Evolutionary conservation across 2,888 invertebrate species (phyloP), one percentile per base, ranked within the genome.

Genomic region (Melipona bicolor): DNA sequence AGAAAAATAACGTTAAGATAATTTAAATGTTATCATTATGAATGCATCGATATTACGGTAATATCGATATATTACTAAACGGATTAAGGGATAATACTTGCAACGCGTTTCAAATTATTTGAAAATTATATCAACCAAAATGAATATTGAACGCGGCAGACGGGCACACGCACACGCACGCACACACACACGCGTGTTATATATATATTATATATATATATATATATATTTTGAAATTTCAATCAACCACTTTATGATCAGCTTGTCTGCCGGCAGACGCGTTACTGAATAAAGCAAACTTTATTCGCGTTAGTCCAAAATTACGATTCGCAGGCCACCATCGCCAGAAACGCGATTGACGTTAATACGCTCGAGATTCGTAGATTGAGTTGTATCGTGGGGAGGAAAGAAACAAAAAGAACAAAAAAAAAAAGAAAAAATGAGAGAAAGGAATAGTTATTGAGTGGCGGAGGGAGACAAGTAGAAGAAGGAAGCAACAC

Each of bases 61-160:
- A 82, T 80, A 79, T 74, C 52, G 65, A 54, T 79, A 49, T 59
- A 71, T 73, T 69, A 67, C 65, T 52, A 71, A 79, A 67, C 59
- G 80, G 75, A 80, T 82, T 71, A 75, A 67, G 75, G 79, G 71
- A 76, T 75, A 71, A 79, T 76, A 36, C 54, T 70, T n/a, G 65
- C 69, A 54, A 61, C 75, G 75, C 15, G 80, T 79, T 67, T 62
- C 65, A 71, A 75, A 80, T 80, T 74, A 79, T 82, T 82, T 71
- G 80, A 75, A 71, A 75, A 82, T 82, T 56, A 61, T 79, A 82
- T 79, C 61, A 79, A 61, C 65, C 61, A n/a, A 71, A 79, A 82
- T 75, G 80, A 79, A 69, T 82, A 82, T 71, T 50, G 71, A 21
- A 36, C 32, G 61, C 50, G 17, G 24, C 36, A 64, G 43, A 54